Conservation (phyloP, 2,113 vertebrate species). For the Aramus guarauna region DNA sequence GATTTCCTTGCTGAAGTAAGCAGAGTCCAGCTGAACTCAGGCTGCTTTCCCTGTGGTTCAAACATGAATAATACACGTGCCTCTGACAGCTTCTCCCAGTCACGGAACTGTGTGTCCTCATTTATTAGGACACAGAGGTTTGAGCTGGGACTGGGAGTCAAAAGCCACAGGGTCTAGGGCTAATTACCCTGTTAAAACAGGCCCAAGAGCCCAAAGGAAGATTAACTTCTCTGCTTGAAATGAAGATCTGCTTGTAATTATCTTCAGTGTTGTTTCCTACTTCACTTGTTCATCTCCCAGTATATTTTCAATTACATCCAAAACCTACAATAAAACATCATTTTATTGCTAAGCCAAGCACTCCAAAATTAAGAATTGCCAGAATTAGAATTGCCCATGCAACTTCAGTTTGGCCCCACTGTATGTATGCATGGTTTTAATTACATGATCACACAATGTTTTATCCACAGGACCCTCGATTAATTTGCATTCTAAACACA, state of each 20-base stretch:
- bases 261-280: slow-evolving; percentile 25
- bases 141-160: slow-evolving; percentile 23
- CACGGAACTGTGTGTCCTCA: not conserved
- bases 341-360: slow-evolving; percentile 30
- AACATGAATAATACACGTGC: not conserved
- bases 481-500: not conserved
- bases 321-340: slow-evolving; percentile 46
- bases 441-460: slow-evolving; percentile 11
- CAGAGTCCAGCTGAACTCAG: not conserved
- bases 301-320: slow-evolving; percentile 56
- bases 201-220: slow-evolving; percentile 42
- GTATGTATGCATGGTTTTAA: not conserved
- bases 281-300: slow-evolving; percentile 49
- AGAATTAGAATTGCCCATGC: slow-evolving; percentile 32
- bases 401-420: slow-evolving; percentile 4
- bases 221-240: slow-evolving; percentile 58
- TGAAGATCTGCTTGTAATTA: slow-evolving; percentile 58
- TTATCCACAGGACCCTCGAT: not conserved
- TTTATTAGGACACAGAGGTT: slow-evolving; percentile 14
- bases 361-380: slow-evolving; percentile 8
- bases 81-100: not conserved
- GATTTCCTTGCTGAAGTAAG: not conserved
- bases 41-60: not conserved
- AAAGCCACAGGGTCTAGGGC: not conserved
- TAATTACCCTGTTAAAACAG: slow-evolving; percentile 48